These are phyloP conservation scores for Aphelinus atriplicis DNA, from an alignment of 1,140 invertebrate genomes.

Conservation along the genomic window DNA sequence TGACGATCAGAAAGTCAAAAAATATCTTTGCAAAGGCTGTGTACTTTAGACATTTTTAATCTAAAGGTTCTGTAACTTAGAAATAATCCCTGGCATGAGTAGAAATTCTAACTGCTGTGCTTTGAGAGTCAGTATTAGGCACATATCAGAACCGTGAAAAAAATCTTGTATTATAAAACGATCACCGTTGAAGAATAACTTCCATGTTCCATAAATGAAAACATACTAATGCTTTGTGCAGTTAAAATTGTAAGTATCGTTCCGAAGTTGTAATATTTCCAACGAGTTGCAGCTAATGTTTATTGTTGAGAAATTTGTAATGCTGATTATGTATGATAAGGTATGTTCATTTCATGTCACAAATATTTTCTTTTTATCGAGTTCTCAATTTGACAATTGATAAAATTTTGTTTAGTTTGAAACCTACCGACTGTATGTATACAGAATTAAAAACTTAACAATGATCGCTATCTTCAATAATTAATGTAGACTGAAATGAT, in stretches of 20 bases:
- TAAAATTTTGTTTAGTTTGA: neutral
- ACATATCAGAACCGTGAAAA: slow-evolving; percentile 48
- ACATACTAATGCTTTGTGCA: slow-evolving; percentile 24
- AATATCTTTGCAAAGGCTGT: slow-evolving; percentile 40
- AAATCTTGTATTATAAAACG: slow-evolving; percentile 39
- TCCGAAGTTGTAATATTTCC: slow-evolving; percentile 27
- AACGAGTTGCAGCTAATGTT: slow-evolving; percentile 18
- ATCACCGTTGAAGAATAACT: slow-evolving; percentile 7
- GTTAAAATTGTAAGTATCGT: slow-evolving; percentile 8
- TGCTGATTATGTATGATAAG: neutral
- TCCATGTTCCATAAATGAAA: slow-evolving; percentile 32
- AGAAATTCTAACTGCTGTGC: slow-evolving; percentile 39
- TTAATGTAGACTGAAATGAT: too few relatives aligned
- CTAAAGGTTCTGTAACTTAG: slow-evolving; percentile 48
- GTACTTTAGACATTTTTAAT: slow-evolving; percentile 34
- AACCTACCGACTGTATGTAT: too few relatives aligned
- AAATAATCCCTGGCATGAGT: neutral
- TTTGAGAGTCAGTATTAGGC: slow-evolving; percentile 51
- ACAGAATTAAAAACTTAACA: neutral
- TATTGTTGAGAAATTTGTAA: neutral
- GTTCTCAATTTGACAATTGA: neutral
- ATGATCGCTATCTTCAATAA: too few relatives aligned
- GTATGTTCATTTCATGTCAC: neutral
- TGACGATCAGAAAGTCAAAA: slow-evolving; percentile 17
- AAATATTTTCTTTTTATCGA: slow-evolving; percentile 4